Conservation (phyloP, 2,797 vertebrate genomes). For the Pseudomugil gertrudae region DNA sequence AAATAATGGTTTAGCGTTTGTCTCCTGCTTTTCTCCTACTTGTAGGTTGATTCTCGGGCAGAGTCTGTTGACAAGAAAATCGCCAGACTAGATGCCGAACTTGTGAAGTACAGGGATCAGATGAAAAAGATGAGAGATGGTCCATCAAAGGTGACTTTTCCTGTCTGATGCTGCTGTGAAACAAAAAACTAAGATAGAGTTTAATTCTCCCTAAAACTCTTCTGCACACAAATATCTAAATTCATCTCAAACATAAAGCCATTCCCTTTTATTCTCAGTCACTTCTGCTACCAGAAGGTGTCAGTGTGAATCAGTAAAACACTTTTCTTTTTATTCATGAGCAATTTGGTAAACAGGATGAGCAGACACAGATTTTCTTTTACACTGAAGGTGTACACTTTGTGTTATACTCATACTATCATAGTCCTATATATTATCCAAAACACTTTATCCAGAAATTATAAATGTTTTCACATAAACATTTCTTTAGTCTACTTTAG, state of each 20-base stretch:
- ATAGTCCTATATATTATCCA: not conserved
- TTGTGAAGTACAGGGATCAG: constrained; percentile 97
- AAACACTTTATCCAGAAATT: not conserved
- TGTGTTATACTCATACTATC: not conserved
- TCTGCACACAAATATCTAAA: too few relatives aligned
- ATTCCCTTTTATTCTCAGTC: not conserved
- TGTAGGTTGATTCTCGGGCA: constrained; percentile 91
- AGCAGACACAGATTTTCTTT: not conserved
- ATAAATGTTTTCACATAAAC: not conserved
- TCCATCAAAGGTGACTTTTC: constrained; percentile 90
- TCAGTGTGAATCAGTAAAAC: not conserved
- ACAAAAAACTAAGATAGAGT: not conserved
- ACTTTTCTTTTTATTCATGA: not conserved
- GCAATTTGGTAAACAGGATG: not conserved
- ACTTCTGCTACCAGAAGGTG: not conserved
- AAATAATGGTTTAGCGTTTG: not conserved
- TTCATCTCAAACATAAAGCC: not conserved
- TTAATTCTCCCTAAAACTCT: too few relatives aligned
- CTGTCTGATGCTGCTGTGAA: not conserved
- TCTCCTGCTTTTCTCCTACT: not conserved
- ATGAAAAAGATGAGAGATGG: constrained; percentile 99
- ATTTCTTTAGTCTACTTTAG: too few relatives aligned
- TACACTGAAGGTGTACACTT: not conserved
- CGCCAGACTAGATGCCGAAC: constrained; percentile 90
- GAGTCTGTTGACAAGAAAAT: constrained; percentile 98